A percentile compares a stretch with the other conserved stretches of the same genome.
Conservation (phyloP, 2,113 vertebrate species). For the Anseranas semipalmata region DNA sequence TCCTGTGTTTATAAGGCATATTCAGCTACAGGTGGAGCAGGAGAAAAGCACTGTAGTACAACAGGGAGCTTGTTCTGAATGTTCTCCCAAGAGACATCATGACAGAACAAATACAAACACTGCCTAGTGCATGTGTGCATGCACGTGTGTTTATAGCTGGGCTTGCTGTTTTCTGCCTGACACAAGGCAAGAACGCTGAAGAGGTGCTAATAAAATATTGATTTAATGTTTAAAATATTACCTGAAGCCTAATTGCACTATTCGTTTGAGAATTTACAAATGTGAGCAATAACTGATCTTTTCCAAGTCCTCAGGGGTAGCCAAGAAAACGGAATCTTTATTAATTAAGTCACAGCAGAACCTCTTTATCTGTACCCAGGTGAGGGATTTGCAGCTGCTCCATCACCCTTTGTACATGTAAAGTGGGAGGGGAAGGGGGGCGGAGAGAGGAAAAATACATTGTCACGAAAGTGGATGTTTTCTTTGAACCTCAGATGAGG, state of each 20-base stretch:
- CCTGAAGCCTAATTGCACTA: not conserved
- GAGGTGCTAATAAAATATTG: not conserved
- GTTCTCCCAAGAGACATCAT: not conserved
- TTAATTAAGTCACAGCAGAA: slow-evolving; percentile 10
- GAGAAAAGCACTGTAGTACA: not conserved
- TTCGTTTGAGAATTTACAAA: slow-evolving; percentile 6
- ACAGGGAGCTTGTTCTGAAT: not conserved
- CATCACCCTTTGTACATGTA: too few relatives aligned
- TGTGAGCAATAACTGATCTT: not conserved
- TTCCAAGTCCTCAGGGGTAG: not conserved
- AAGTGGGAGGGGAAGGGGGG: too few relatives aligned
- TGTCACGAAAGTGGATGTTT: not conserved
- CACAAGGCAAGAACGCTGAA: not conserved
- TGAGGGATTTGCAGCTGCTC: not conserved
- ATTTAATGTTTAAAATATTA: not conserved
- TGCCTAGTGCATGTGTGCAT: not conserved
- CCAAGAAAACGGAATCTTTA: not conserved
- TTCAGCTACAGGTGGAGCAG: not conserved
- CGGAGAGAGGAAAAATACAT: not conserved
- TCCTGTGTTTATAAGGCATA: not conserved
- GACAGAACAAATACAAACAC: not conserved
- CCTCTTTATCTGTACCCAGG: not conserved
- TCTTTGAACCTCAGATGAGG: too few relatives aligned
- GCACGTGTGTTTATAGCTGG: not conserved
- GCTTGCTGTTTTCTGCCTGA: not conserved